Conservation (phyloP, 2,888 invertebrate genomes). For the Gandaritis pyraliata region DNA sequence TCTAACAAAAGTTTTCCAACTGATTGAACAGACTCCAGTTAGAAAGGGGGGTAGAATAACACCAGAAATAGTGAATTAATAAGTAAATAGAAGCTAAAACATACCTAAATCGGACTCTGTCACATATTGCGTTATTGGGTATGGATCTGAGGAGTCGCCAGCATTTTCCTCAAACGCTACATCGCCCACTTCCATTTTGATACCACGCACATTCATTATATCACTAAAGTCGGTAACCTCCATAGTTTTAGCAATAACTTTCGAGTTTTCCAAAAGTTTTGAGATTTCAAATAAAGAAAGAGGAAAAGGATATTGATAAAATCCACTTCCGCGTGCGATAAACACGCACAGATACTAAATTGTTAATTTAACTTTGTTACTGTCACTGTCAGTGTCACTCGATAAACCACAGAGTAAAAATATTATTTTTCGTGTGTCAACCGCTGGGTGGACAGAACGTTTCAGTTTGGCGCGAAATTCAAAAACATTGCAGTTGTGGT, state of each 20-base stretch:
- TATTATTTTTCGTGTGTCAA: too few species aligned
- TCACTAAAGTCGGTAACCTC: slow-evolving; percentile 76
- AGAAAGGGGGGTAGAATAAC: neutral
- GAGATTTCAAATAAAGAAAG: slow-evolving; percentile 41
- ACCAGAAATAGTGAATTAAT: slow-evolving; percentile 18
- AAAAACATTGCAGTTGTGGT: too few species aligned
- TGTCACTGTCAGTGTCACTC: slow-evolving; percentile 13
- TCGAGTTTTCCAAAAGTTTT: slow-evolving; percentile 47
- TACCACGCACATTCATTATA: slow-evolving; percentile 68
- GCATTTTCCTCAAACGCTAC: slow-evolving; percentile 60
- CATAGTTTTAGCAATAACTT: slow-evolving; percentile 52
- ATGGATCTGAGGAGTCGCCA: slow-evolving; percentile 62
- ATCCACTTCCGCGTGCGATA: slow-evolving; percentile 79
- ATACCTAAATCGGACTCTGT: slow-evolving; percentile 78
- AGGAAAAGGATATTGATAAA: slow-evolving; percentile 69
- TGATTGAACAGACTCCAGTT: neutral
- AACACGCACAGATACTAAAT: slow-evolving; percentile 34
- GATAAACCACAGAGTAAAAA: neutral
- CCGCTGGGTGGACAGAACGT: too few species aligned
- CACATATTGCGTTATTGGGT: slow-evolving; percentile 77
- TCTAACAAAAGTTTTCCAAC: neutral
- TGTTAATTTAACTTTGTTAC: slow-evolving; percentile 1
- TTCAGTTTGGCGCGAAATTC: neutral
- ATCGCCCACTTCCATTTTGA: slow-evolving; percentile 76
- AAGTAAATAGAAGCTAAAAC: slow-evolving; percentile 27